Base-by-base conservation (phyloP, 2,113 vertebrate species). In the Panurus biarmicus region DNA sequence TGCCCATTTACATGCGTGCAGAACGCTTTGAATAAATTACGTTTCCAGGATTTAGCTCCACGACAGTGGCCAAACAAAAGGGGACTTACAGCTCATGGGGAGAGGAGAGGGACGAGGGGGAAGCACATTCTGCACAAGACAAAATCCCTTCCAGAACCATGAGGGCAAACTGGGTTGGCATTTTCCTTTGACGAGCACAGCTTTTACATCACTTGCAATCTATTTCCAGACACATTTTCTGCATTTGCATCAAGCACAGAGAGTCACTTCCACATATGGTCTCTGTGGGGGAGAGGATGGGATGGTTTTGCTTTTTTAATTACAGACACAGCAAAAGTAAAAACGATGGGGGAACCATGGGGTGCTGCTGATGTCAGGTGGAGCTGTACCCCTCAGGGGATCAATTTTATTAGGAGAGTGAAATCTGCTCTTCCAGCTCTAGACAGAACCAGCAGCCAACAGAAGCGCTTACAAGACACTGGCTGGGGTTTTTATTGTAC, bases 11-110 rank as follows among this genome's bases (percentile, higher is more conserved):
- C 89, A 95, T 93, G 87, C 87, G 87, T 74, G 94, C 72, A 0
- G 72, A 95, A 91, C 91, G 83, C 91, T 97, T 90, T 95, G 94
- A 95, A 97, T 97, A 94, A 95, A 96, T 96, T 95, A 94, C 1
- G 67, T 90, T 95, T 94, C 91, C 82, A 95, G 93, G 94, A 95
- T 95, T 95, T 93, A 94, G 75, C 89, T 80, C 75, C 51, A 25
- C 6, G 5, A 86, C 72, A 71, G 31, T 11, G 3, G 66, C 78
- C 29, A 33, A 86, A 95, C 95, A 96, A 96, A 96, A 95, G 94
- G 42, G 0, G 91, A 65, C 75, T 88, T 95, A 91, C 7, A 91
- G 78, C 79, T 80, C 72, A 0, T 35, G 56, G 75, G 28, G 36
- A 91, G 61, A 56, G 87, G 81, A 93, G 79, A 88, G 80, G 76